Evolutionary conservation across 2,888 invertebrate genomes (phyloP).

Genomic region (Alsophila aescularia): DNA sequence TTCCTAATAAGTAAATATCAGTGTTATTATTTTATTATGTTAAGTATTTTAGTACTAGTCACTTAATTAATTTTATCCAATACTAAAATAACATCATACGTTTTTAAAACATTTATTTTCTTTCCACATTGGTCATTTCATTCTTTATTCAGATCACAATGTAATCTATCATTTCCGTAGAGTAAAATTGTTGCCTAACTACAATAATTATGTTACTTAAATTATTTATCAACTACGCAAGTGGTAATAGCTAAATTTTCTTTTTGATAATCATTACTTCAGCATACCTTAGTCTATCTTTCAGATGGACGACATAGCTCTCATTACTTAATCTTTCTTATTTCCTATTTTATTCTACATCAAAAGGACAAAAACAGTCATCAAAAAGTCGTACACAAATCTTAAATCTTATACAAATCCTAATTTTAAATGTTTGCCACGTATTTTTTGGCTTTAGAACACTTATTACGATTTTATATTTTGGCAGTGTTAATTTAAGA

Average conservation of each 20-base stretch:
- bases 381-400: constrained; percentile 79
- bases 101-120: constrained; percentile 81
- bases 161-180: constrained; percentile 52
- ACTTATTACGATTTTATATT: constrained; percentile 64
- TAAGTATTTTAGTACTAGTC: constrained; percentile 28
- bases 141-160: constrained; percentile 71
- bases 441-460: constrained; percentile 59
- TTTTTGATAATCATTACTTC: constrained; percentile 41
- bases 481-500: constrained; percentile 75
- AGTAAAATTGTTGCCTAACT: constrained; percentile 58
- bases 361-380: constrained; percentile 73
- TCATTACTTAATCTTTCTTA: constrained; percentile 46
- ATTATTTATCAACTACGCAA: constrained; percentile 26
- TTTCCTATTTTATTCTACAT: constrained; percentile 41
- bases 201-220: constrained; percentile 44
- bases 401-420: constrained; percentile 60
- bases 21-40: neutral
- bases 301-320: constrained; percentile 65
- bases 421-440: constrained; percentile 55
- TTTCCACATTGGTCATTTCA: constrained; percentile 78
- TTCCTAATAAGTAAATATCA: neutral
- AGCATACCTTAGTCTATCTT: constrained; percentile 45
- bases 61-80: constrained; percentile 53
- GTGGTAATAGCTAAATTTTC: constrained; percentile 28
- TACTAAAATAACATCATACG: constrained; percentile 58